Evolutionary conservation across 2,113 vertebrate genomes (phyloP).

Genomic region (Xenopus laevis): DNA sequence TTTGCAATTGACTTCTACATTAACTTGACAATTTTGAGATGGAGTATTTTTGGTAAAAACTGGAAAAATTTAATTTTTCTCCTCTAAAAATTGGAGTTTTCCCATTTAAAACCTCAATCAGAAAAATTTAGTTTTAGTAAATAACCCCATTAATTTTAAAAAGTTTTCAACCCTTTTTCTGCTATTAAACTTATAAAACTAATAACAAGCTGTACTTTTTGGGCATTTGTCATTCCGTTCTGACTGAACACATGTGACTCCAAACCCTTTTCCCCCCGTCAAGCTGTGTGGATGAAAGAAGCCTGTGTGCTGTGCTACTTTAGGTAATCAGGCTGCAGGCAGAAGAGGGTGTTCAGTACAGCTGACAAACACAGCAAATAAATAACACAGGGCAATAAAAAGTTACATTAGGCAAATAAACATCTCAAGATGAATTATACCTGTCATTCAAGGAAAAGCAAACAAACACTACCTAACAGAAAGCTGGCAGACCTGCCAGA

Average conservation of each 20-base stretch:
- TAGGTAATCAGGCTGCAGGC: conserved; percentile 57
- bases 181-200: not conserved
- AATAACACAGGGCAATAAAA: conserved; percentile 64
- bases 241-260: conserved; percentile 41
- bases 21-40: too few species aligned
- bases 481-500: conserved; percentile 57
- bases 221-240: conserved; percentile 36
- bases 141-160: too few species aligned
- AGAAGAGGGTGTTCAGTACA: conserved; percentile 56
- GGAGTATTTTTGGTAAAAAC: too few species aligned
- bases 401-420: conserved; percentile 79
- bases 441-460: conserved; percentile 65
- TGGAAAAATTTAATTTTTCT: too few species aligned
- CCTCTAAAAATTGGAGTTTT: too few species aligned
- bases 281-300: conserved; percentile 51
- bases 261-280: conserved; percentile 46
- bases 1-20: too few species aligned
- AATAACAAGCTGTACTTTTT: conserved; percentile 43
- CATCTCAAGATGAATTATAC: conserved; percentile 70
- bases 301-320: conserved; percentile 49
- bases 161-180: not conserved
- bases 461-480: conserved; percentile 71
- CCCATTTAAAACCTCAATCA: too few species aligned
- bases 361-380: conserved; percentile 68
- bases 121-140: too few species aligned